phyloP scores from a whole-genome alignment of 2,113 vertebrate genomes.

The Ahaetulla prasina region DNA sequence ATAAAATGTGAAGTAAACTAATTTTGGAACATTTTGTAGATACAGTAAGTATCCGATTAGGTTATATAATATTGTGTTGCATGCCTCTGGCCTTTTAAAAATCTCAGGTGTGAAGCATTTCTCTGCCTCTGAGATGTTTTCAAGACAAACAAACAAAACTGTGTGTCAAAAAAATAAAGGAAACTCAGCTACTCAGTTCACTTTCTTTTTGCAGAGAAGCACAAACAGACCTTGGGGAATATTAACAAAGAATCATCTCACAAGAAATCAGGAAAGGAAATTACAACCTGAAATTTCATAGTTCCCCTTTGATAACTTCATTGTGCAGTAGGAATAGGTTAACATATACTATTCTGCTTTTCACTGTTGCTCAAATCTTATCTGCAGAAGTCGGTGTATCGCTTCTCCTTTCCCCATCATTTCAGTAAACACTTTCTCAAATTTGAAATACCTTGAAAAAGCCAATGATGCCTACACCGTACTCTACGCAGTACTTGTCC shows the following conservation, averaged over 20 bases:
- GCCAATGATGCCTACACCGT: conserved; percentile 93
- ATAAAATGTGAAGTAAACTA: neutral
- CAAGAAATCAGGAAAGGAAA: neutral
- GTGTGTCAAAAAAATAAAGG: neutral
- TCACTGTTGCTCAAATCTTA: neutral
- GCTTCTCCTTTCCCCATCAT: too few relatives aligned
- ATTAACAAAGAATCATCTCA: neutral
- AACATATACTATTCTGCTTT: neutral
- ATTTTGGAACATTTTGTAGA: neutral
- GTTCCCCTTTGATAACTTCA: neutral
- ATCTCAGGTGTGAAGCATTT: neutral
- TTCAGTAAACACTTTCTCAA: neutral
- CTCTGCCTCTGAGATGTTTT: neutral
- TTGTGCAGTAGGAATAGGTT: neutral
- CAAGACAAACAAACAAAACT: neutral
- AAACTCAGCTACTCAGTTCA: neutral
- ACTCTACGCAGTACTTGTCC: conserved; percentile 98
- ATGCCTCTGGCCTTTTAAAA: neutral
- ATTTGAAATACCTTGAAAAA: conserved; percentile 88
- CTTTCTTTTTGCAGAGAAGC: neutral
- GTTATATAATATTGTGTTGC: neutral
- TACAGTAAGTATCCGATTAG: neutral
- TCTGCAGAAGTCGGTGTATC: neutral
- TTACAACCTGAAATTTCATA: neutral
- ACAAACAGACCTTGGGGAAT: neutral